Conservation (phyloP, 1,140 invertebrate species). For the Oryctes rhinoceros region DNA sequence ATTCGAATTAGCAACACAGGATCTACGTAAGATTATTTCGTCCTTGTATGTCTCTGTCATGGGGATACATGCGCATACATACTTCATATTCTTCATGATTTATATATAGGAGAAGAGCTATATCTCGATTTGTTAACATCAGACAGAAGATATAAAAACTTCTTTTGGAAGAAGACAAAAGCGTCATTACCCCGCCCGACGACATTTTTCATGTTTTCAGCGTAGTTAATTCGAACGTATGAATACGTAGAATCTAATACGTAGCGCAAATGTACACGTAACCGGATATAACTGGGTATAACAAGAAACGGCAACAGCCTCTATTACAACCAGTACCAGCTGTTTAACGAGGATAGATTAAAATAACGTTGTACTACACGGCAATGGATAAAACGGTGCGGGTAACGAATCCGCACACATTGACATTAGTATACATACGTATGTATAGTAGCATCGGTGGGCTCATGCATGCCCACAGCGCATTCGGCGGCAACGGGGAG, state of each 20-base stretch:
- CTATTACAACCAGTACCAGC: background rate
- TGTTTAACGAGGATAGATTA: background rate
- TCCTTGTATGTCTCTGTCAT: no score
- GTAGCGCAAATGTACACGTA: background rate
- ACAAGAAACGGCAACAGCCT: background rate
- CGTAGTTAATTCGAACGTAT: background rate
- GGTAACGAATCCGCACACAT: background rate
- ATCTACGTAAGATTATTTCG: no score
- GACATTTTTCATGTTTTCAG: no score
- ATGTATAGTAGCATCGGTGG: background rate
- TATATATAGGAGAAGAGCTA: no score
- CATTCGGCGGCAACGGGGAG: slow-evolving; percentile 13
- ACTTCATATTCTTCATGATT: no score
- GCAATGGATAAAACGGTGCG: background rate
- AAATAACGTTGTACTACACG: background rate
- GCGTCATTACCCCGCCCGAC: no score
- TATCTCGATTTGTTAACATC: no score
- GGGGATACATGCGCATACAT: no score
- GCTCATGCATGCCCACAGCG: slow-evolving; percentile 1
- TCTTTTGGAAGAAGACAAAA: no score
- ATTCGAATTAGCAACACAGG: no score
- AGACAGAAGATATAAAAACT: no score
- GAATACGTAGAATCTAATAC: background rate
- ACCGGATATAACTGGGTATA: background rate
- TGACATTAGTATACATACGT: background rate